Base-by-base conservation (phyloP, 2,888 invertebrate species). In the Drosophila pseudotakahashii region DNA sequence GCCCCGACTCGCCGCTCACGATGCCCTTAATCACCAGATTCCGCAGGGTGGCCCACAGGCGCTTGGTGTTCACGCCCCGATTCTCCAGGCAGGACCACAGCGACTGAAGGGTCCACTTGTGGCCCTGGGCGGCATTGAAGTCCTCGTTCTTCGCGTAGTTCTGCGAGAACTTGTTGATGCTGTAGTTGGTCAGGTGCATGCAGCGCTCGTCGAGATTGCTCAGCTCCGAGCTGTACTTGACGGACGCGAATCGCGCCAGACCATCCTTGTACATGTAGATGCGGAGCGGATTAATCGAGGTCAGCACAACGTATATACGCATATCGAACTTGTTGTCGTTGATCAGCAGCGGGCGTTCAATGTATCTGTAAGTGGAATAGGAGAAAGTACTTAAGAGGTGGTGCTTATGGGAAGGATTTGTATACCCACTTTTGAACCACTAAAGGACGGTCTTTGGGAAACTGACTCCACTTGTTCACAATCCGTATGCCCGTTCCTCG, bases 281-380 rank as follows among this genome's bases (percentile, higher is more conserved):
- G 78, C 97, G 93, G 4, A 99, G 93, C 0, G 99, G 99, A 91
- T 99, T 97, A 78, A 99, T 96, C 42, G 97, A 98, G 1, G 99
- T 98, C 34, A 99, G 96, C 34, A 98, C 94, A 39, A 99, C 98
- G 92, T 99, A 99, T 34, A 99, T 93, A 7, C 99, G 94, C 89
- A 99, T 94, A 93, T 99, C 99, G 93, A 99, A 99, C 93, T 99
- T 99, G 92, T 97, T 97, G 50, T 97, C 98, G 90, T 97, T 98
- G 84, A 99, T 97, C 51, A 97, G 94, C 89, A 95, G 95, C 0
- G 98, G 98, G 85, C 96, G 95, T 71, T 95, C 94, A 74, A 97
- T 95, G 89, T 96, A 98, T 76, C 93, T 92, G 47, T 0, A 13
- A 14, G 16, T 3, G 10, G 1, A 10, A n/a, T 6, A 0, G 47